Evolutionary conservation across 2,113 vertebrate genomes (phyloP).

Genomic region (Hemibagrus wyckioides): DNA sequence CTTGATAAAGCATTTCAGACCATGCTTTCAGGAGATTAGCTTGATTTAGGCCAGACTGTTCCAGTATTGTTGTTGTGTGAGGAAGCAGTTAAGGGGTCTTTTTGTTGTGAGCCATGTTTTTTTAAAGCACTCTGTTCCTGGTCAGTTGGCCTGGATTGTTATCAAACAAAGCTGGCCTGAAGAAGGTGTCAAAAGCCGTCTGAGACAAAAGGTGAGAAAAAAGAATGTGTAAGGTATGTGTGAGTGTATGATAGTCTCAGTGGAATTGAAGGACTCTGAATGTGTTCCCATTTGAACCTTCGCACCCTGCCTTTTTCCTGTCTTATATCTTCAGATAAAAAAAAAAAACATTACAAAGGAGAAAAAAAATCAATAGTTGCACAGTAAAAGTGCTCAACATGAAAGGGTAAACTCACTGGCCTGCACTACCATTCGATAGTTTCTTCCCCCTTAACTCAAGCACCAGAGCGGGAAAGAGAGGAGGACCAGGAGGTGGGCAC

Average conservation of each 20-base stretch:
- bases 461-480: conserved; percentile 14
- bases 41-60: conserved; percentile 63
- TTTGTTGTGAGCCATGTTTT: conserved; percentile 69
- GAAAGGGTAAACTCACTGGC: conserved; percentile 70
- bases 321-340: conserved; percentile 67
- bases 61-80: conserved; percentile 56
- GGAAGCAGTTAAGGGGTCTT: conserved; percentile 71
- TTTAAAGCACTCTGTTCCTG: conserved; percentile 30
- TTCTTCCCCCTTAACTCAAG: conserved; percentile 32
- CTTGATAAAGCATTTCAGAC: conserved; percentile 49
- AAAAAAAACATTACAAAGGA: conserved; percentile 58
- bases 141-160: conserved; percentile 46
- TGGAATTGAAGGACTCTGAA: conserved; percentile 60
- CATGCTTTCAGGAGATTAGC: conserved; percentile 66
- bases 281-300: conserved; percentile 70
- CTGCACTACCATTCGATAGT: conserved; percentile 67
- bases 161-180: conserved; percentile 57
- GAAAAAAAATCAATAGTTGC: conserved; percentile 76
- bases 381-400: conserved; percentile 72
- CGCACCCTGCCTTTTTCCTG: conserved; percentile 55
- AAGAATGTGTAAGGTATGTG: conserved; percentile 51
- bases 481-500: not conserved
- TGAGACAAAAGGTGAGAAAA: conserved; percentile 50
- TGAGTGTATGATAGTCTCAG: conserved; percentile 50
- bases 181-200: conserved; percentile 71